These are phyloP conservation scores for Mormyrus lacerda DNA, from an alignment of 2,113 vertebrate genomes.

Conservation along the genomic window DNA sequence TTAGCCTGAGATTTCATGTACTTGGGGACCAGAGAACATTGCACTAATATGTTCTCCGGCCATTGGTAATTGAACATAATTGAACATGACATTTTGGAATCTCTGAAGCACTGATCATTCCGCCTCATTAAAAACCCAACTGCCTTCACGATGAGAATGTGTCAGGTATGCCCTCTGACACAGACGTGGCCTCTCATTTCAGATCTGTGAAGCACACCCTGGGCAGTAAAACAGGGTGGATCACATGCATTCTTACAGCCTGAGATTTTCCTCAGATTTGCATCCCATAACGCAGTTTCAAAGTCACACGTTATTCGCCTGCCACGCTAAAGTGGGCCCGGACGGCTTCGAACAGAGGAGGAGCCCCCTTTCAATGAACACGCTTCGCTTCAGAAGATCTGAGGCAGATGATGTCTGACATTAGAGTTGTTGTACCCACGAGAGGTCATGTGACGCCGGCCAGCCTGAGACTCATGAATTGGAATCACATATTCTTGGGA, in stretches of 20 bases:
- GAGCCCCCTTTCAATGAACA: conserved; percentile 32
- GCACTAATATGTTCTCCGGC: conserved; percentile 29
- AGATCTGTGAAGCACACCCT: conserved; percentile 42
- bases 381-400: conserved; percentile 31
- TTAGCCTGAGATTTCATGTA: conserved; percentile 24
- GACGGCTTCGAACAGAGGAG: conserved; percentile 31
- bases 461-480: conserved; percentile 33
- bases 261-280: conserved; percentile 48
- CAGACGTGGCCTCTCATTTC: conserved; percentile 34
- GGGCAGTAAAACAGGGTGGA: conserved; percentile 48
- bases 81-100: conserved; percentile 38
- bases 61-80: conserved; percentile 39
- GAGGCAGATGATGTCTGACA: conserved; percentile 44
- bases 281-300: conserved; percentile 45
- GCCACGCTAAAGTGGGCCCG: conserved; percentile 36
- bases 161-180: conserved; percentile 43
- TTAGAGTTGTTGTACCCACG: conserved; percentile 33
- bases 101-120: conserved; percentile 23
- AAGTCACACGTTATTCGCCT: conserved; percentile 41
- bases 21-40: conserved; percentile 24
- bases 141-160: conserved; percentile 36
- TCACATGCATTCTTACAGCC: conserved; percentile 50
- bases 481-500: conserved; percentile 40
- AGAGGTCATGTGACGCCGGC: conserved; percentile 37
- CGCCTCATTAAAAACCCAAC: conserved; percentile 42